Conservation (phyloP, 2,888 invertebrate genomes). For the Sminthurinus aureus region DNA sequence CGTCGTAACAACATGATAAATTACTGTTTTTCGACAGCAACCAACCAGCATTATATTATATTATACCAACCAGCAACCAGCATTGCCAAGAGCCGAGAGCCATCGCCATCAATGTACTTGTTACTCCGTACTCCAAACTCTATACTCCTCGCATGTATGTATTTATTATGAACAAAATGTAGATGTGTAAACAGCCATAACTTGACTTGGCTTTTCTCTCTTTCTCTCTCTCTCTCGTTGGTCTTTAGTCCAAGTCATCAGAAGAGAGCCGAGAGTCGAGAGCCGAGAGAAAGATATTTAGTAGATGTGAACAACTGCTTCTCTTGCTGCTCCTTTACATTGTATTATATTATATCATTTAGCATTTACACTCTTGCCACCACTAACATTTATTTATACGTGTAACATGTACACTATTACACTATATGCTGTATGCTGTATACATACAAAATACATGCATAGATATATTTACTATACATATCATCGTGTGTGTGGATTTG, state of each 20-base stretch:
- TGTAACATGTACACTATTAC: too few relatives aligned
- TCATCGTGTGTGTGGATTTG: not conserved
- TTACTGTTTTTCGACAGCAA: conserved; percentile 43
- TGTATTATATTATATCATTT: too few relatives aligned
- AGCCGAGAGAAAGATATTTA: not conserved
- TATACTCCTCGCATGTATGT: not conserved
- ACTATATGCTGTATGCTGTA: too few relatives aligned
- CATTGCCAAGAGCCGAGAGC: conserved; percentile 11
- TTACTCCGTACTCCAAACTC: too few relatives aligned
- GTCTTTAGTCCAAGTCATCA: too few relatives aligned
- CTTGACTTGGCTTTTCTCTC: not conserved
- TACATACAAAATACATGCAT: not conserved
- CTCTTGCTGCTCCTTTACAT: conserved; percentile 16
- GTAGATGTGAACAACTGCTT: not conserved
- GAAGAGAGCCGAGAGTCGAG: too few relatives aligned
- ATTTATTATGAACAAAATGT: not conserved
- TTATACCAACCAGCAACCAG: not conserved
- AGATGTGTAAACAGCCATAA: not conserved
- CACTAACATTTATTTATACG: too few relatives aligned
- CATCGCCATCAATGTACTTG: conserved; percentile 29
- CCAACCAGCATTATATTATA: conserved; percentile 36
- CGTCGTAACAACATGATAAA: conserved; percentile 47
- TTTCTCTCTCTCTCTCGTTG: too few relatives aligned
- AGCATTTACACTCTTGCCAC: too few relatives aligned
- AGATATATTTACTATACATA: too few relatives aligned